Evolutionary conservation across 2,113 vertebrate genomes (phyloP).

Genomic region (Limnothrissa miodon): DNA sequence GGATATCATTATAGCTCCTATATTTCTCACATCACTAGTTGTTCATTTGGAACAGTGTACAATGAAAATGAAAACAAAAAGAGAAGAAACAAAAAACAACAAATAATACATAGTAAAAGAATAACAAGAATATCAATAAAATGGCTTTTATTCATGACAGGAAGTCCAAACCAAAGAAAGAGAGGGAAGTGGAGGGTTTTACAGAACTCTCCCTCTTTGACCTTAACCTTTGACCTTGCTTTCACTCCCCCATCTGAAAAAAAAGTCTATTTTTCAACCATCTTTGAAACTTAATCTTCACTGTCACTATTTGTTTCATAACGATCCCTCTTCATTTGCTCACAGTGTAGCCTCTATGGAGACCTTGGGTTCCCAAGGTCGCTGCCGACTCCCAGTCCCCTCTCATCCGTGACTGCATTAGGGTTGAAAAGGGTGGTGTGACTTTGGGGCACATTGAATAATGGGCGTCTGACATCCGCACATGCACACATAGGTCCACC

Average conservation of each 20-base stretch:
- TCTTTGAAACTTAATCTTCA: slow-evolving; percentile 2
- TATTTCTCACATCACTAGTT: slow-evolving; percentile 50
- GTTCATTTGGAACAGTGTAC: slow-evolving; percentile 48
- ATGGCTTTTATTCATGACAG: slow-evolving; percentile 78
- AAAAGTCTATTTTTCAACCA: not conserved
- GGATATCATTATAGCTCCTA: slow-evolving; percentile 14
- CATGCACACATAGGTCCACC: not conserved
- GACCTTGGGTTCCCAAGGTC: not conserved
- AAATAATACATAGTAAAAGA: slow-evolving; percentile 63
- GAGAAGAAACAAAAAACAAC: slow-evolving; percentile 49
- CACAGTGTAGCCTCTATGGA: slow-evolving; percentile 8
- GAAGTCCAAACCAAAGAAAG: slow-evolving; percentile 49
- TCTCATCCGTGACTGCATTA: not conserved
- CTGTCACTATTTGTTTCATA: slow-evolving; percentile 47
- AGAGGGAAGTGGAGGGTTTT: slow-evolving; percentile 25
- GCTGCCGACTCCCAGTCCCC: not conserved
- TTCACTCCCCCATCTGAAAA: slow-evolving; percentile 17
- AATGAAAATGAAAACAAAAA: slow-evolving; percentile 59
- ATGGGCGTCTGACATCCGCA: not conserved
- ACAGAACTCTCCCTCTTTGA: slow-evolving; percentile 38
- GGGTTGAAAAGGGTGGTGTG: not conserved
- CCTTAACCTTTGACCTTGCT: slow-evolving; percentile 26
- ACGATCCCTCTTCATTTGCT: not conserved
- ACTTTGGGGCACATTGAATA: not conserved
- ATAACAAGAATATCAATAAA: slow-evolving; percentile 65